Conservation (phyloP, 2,888 invertebrate genomes). For the Euplexia lucipara region DNA sequence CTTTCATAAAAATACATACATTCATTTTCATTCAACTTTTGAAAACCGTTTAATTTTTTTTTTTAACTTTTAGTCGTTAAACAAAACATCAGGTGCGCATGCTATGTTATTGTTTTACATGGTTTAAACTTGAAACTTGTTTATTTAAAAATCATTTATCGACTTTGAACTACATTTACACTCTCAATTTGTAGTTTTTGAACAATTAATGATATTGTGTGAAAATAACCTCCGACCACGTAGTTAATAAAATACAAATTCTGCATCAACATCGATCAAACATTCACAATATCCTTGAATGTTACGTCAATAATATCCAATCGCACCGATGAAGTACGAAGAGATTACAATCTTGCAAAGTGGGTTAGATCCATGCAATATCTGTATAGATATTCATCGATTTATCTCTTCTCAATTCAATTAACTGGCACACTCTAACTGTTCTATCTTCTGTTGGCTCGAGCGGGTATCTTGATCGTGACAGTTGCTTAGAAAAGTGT, state of each 20-base stretch:
- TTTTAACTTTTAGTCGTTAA: too few relatives aligned
- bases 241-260: neutral
- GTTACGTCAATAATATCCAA: neutral
- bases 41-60: too few relatives aligned
- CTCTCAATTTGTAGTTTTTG: too few relatives aligned
- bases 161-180: too few relatives aligned
- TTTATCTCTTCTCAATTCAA: neutral
- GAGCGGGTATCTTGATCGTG: neutral
- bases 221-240: neutral
- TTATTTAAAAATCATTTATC: neutral
- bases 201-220: neutral
- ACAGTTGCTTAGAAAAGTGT: neutral
- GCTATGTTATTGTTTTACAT: too few relatives aligned
- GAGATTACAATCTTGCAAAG: neutral
- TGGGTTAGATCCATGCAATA: constrained; percentile 6
- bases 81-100: too few relatives aligned
- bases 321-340: neutral
- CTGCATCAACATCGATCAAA: neutral
- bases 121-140: neutral
- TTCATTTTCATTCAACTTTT: neutral
- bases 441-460: constrained; percentile 1
- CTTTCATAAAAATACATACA: neutral
- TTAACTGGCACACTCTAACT: neutral
- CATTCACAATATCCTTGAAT: neutral
- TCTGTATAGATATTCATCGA: constrained; percentile 14